Conservation (phyloP, 2,888 invertebrate genomes). For the Drosophila demipolita region DNA sequence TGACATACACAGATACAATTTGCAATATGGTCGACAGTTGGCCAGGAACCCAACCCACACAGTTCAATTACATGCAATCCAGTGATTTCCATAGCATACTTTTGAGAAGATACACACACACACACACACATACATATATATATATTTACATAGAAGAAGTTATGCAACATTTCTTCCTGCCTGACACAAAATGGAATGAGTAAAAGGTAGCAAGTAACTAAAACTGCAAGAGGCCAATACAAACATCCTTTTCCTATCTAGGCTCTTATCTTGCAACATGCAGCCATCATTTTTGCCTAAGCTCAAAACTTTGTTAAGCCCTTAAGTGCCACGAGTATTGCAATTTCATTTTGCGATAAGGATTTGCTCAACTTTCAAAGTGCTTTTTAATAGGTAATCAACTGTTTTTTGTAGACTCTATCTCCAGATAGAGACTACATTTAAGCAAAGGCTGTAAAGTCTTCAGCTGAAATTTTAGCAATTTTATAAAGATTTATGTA, state of each 20-base stretch:
- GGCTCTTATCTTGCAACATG: constrained; percentile 59
- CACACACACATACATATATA: neutral
- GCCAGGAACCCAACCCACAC: constrained; percentile 12
- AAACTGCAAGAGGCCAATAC: constrained; percentile 42
- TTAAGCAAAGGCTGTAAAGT: neutral
- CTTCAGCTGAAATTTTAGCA: neutral
- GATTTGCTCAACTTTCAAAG: constrained; percentile 7
- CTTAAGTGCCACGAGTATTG: constrained; percentile 6
- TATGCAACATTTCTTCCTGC: constrained; percentile 49
- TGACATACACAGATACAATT: constrained; percentile 17
- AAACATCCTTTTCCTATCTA: constrained; percentile 21
- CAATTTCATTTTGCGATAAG: neutral
- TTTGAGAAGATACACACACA: constrained; percentile 30
- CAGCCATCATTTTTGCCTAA: constrained; percentile 45
- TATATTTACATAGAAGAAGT: constrained; percentile 16
- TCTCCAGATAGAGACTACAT: neutral
- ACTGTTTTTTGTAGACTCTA: neutral
- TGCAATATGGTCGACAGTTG: constrained; percentile 35
- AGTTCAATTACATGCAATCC: constrained; percentile 58
- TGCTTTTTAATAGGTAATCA: no score
- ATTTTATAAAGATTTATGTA: neutral
- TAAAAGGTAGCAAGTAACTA: constrained; percentile 14
- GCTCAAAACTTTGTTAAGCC: constrained; percentile 38
- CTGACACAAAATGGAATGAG: constrained; percentile 2
- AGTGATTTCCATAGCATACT: constrained; percentile 64